Percentiles rank a stretch among this genome's conserved stretches.
Evolutionary conservation across 2,797 vertebrate species (phyloP).

Genomic region (Chiroxiphia lanceolata): DNA sequence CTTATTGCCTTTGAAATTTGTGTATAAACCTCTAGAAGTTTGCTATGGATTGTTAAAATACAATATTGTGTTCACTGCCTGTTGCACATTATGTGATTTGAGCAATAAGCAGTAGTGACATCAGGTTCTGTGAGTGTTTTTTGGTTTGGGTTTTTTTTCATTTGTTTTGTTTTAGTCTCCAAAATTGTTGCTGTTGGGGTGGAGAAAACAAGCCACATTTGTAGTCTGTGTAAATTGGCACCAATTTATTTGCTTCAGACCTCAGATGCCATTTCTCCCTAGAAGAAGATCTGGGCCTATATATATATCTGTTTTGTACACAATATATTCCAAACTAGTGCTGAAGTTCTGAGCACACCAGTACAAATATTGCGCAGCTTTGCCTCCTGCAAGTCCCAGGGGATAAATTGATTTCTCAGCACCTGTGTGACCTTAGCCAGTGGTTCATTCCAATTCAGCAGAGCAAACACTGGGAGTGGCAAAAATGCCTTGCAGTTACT

Average conservation of each 20-base stretch:
- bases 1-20: not conserved
- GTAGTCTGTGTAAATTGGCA: not conserved
- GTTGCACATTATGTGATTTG: not conserved
- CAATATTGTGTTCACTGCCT: not conserved
- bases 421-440: constrained; percentile 1
- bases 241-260: not conserved
- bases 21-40: not conserved
- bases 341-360: not conserved
- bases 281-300: not conserved
- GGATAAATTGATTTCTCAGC: constrained; percentile 44
- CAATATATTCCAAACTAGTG: not conserved
- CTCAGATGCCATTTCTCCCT: not conserved
- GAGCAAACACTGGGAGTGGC: constrained; percentile 27
- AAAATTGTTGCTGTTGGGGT: not conserved
- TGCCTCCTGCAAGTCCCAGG: not conserved
- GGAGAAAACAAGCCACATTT: not conserved
- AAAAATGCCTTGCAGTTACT: not conserved
- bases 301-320: not conserved
- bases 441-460: not conserved
- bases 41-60: not conserved
- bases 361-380: not conserved
- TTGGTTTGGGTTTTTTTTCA: not conserved
- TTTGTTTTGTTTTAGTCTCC: not conserved
- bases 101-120: not conserved
- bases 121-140: not conserved